phyloP scores from a whole-genome alignment of 2,888 invertebrate genomes.

The Lissonota sp. region DNA sequence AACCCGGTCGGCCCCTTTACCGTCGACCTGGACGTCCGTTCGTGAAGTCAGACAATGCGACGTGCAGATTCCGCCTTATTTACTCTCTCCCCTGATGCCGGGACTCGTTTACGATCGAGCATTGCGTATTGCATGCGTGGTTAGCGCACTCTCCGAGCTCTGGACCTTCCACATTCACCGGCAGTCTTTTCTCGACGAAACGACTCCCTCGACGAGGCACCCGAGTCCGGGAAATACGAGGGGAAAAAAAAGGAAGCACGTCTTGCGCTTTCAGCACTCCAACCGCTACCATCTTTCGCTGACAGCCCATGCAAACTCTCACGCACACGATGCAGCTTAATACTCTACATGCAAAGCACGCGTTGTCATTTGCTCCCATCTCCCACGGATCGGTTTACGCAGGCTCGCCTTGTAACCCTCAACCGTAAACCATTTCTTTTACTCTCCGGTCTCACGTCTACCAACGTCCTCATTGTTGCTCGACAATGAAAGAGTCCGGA shows the following conservation, averaged over 20 bases:
- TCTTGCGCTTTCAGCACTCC: conserved; percentile 19
- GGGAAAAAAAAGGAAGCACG: conserved; percentile 28
- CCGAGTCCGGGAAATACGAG: not conserved
- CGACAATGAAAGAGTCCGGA: not conserved
- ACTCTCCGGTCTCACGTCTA: conserved; percentile 9
- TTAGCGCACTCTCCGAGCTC: conserved; percentile 17
- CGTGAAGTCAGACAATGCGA: conserved; percentile 82
- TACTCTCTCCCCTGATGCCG: conserved; percentile 71
- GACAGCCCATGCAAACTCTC: conserved; percentile 50
- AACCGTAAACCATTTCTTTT: conserved; percentile 11
- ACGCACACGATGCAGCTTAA: not conserved
- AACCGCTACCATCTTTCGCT: conserved; percentile 56
- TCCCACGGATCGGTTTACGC: conserved; percentile 75
- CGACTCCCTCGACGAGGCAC: conserved; percentile 29
- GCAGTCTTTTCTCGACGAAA: conserved; percentile 38
- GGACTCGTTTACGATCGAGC: conserved; percentile 15
- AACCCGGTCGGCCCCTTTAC: conserved; percentile 79
- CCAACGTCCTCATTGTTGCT: conserved; percentile 58
- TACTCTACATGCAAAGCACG: conserved; percentile 80
- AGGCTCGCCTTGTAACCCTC: conserved; percentile 48
- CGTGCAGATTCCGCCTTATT: conserved; percentile 81
- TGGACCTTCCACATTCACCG: conserved; percentile 41
- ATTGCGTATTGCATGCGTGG: conserved; percentile 47
- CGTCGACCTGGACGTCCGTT: conserved; percentile 79
- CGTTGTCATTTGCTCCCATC: conserved; percentile 80